Conservation (phyloP, 2,113 vertebrate species). For the Neolamprologus falcicula region DNA sequence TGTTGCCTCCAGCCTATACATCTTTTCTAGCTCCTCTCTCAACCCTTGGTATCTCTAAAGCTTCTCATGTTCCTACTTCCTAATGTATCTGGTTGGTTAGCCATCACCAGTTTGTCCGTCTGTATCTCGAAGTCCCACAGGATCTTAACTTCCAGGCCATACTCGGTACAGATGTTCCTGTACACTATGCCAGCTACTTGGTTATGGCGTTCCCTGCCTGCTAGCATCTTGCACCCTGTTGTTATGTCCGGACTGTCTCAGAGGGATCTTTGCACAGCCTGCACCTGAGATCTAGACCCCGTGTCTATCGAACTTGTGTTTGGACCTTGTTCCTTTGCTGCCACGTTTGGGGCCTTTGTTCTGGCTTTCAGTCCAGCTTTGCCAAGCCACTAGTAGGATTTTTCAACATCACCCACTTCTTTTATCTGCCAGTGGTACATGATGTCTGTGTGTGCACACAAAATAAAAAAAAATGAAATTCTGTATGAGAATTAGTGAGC, state of each 20-base stretch:
- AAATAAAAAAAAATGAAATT: not conserved
- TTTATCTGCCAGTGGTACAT: not conserved
- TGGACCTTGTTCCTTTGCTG: not conserved
- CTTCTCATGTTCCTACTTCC: not conserved
- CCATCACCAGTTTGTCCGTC: not conserved
- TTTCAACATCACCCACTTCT: not conserved
- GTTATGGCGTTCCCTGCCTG: not conserved
- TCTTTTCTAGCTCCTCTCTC: not conserved
- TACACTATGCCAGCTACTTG: not conserved
- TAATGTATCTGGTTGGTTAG: not conserved
- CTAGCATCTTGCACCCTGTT: not conserved
- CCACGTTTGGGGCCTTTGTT: not conserved
- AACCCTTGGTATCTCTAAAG: not conserved
- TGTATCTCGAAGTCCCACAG: not conserved
- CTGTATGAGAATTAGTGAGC: not conserved
- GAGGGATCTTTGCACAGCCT: not conserved
- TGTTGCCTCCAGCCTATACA: not conserved
- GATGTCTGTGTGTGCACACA: not conserved
- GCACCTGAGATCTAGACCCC: not conserved
- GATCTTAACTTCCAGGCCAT: not conserved
- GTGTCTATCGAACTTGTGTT: not conserved
- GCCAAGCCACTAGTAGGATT: not conserved
- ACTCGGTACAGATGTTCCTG: not conserved
- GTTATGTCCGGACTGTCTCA: not conserved
- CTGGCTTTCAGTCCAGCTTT: not conserved